A percentile compares a stretch with the other conserved stretches of the same genome.
These are phyloP conservation scores for Linnaemya tessellans DNA, from an alignment of 2,888 invertebrate genomes.

Conservation along the genomic window DNA sequence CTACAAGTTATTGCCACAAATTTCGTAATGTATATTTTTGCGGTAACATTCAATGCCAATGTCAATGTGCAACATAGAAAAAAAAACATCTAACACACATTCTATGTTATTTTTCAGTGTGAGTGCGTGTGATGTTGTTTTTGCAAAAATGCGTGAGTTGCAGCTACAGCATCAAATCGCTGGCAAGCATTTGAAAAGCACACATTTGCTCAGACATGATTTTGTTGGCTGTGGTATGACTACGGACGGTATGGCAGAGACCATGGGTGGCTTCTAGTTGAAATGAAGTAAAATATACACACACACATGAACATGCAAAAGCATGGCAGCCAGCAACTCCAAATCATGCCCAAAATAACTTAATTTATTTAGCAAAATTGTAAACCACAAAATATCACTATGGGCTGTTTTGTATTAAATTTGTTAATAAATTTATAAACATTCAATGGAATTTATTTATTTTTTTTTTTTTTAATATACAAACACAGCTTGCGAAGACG, in stretches of 20 bases:
- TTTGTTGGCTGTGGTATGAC: constrained; percentile 32
- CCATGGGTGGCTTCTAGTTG: constrained; percentile 66
- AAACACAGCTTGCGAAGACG: too few species aligned
- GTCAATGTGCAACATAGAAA: constrained; percentile 60
- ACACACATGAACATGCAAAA: neutral
- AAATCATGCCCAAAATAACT: constrained; percentile 63
- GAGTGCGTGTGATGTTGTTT: neutral
- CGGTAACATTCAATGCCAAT: constrained; percentile 68
- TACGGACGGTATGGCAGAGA: constrained; percentile 22
- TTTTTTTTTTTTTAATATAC: too few species aligned
- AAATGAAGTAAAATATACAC: constrained; percentile 8
- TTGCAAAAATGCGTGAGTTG: constrained; percentile 38
- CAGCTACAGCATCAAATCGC: constrained; percentile 49
- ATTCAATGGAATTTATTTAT: too few species aligned
- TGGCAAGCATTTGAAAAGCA: constrained; percentile 41
- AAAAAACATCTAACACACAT: constrained; percentile 17
- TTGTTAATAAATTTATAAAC: neutral
- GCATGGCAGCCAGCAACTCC: constrained; percentile 19
- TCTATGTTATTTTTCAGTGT: neutral
- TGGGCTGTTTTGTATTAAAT: neutral
- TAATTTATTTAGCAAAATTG: constrained; percentile 50
- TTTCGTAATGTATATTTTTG: constrained; percentile 52
- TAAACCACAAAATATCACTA: constrained; percentile 37
- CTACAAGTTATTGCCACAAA: constrained; percentile 53
- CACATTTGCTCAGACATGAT: neutral